phyloP scores from a whole-genome alignment of 2,113 vertebrate species.

The Tachysurus fulvidraco region DNA sequence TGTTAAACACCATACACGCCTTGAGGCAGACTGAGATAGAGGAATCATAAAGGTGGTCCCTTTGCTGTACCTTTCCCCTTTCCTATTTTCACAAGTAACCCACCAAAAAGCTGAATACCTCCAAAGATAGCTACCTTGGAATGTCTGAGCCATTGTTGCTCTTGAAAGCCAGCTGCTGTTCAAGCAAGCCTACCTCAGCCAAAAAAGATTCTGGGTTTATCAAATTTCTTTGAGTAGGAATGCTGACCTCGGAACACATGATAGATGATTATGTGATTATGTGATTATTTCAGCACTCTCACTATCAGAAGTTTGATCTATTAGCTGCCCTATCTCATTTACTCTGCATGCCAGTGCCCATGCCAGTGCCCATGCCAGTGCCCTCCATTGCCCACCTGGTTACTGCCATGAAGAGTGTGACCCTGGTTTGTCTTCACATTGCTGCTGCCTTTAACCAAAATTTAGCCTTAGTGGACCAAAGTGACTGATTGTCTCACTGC shows the following conservation, averaged over 20 bases:
- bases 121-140: conserved; percentile 76
- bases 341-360: not conserved
- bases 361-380: conserved; percentile 56
- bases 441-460: conserved; percentile 29
- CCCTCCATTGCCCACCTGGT: conserved; percentile 56
- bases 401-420: conserved; percentile 58
- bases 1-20: conserved; percentile 55
- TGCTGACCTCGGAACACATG: not conserved
- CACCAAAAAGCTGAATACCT: conserved; percentile 58
- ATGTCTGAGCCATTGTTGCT: conserved; percentile 60
- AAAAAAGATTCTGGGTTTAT: conserved; percentile 26
- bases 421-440: conserved; percentile 38
- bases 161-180: conserved; percentile 59
- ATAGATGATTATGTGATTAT: not conserved
- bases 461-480: conserved; percentile 46
- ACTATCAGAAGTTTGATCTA: conserved; percentile 19
- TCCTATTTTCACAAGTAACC: conserved; percentile 19
- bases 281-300: not conserved
- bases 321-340: not conserved
- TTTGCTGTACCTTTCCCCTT: conserved; percentile 21
- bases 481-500: not conserved
- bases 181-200: conserved; percentile 62
- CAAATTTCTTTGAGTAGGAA: conserved; percentile 13
- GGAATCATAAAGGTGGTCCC: conserved; percentile 47
- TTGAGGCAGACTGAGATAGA: conserved; percentile 54